A percentile compares a stretch with the other conserved stretches of the same genome.
These are phyloP conservation scores for Bettongia penicillata DNA, from an alignment of 2,113 vertebrate genomes.

Conservation along the genomic window DNA sequence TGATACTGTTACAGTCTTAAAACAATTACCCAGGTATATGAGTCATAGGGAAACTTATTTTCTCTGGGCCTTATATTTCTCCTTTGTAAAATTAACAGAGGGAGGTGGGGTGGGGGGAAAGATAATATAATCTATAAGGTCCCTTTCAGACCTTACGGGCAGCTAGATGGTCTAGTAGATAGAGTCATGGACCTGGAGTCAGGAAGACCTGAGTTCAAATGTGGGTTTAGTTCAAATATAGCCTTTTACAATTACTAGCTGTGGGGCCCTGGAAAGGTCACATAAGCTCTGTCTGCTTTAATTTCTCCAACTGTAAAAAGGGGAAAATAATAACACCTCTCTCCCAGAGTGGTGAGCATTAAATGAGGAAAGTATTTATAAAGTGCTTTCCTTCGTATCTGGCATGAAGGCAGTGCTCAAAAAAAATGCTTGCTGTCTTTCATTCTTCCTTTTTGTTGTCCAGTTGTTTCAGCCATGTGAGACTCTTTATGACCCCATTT, in stretches of 20 bases:
- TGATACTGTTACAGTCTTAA: not conserved
- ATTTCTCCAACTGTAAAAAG: not conserved
- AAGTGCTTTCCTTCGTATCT: not conserved
- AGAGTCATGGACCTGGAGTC: not conserved
- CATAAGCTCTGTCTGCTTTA: not conserved
- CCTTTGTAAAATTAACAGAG: not conserved
- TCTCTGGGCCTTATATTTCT: not conserved
- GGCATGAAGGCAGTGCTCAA: not conserved
- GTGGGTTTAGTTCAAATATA: not conserved
- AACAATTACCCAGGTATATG: not conserved
- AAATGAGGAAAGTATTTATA: not conserved
- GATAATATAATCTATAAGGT: not conserved
- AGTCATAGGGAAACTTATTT: not conserved
- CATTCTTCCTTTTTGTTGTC: not conserved
- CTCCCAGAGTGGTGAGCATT: not conserved
- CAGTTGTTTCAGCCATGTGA: not conserved
- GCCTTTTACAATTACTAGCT: not conserved
- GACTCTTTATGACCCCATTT: not conserved
- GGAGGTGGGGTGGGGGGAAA: not conserved
- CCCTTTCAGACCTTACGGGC: not conserved
- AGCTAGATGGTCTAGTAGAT: not conserved
- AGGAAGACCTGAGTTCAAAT: not conserved
- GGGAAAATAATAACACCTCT: not conserved
- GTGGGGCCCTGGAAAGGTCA: not conserved
- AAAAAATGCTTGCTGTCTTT: not conserved